Conservation (phyloP, 2,888 invertebrate species). For the Heliconius cydno region DNA sequence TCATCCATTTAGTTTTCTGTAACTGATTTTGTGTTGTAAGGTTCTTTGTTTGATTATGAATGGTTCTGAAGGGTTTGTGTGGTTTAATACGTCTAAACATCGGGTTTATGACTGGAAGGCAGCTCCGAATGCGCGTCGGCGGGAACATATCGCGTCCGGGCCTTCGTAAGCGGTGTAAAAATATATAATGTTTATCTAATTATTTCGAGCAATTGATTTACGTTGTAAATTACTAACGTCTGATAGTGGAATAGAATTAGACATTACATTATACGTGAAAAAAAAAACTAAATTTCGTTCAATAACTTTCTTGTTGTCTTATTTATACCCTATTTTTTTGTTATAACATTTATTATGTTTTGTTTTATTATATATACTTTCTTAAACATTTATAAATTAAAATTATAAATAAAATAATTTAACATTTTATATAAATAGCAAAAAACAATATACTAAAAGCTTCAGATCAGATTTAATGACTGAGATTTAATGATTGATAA, state of each 20-base stretch:
- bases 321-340: not conserved
- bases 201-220: conserved; percentile 52
- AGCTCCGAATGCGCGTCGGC: conserved; percentile 76
- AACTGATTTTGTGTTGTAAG: conserved; percentile 55
- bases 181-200: conserved; percentile 63
- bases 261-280: conserved; percentile 18
- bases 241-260: conserved; percentile 46
- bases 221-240: conserved; percentile 51
- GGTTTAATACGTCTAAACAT: conserved; percentile 72
- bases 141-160: conserved; percentile 75
- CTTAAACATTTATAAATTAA: not conserved
- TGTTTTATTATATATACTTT: not conserved
- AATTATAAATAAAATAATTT: not conserved
- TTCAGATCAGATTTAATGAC: not conserved
- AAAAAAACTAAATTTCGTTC: conserved; percentile 18
- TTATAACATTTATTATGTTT: not conserved
- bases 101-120: conserved; percentile 80
- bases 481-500: not conserved
- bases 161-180: conserved; percentile 57
- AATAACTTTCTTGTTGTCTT: not conserved
- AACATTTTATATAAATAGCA: not conserved
- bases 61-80: conserved; percentile 73
- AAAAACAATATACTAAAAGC: not conserved
- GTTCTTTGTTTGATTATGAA: conserved; percentile 73
- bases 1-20: conserved; percentile 82